Percentiles rank a stretch among this genome's conserved stretches.
Conservation (phyloP, 2,797 vertebrate genomes). For the Acridotheres tristis region DNA sequence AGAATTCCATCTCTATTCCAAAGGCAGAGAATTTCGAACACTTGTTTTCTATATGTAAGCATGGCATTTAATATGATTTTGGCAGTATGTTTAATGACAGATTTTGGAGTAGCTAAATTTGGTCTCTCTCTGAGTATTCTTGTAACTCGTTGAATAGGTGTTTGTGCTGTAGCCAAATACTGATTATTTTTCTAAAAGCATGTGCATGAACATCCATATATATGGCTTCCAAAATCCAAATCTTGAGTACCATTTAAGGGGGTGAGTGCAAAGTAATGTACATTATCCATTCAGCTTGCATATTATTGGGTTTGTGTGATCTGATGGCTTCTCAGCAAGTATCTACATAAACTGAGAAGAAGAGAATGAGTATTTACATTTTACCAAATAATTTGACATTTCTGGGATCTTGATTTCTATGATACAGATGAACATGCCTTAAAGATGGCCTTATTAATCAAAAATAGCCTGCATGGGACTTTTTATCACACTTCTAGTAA, state of each 20-base stretch:
- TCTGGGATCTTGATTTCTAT: background rate
- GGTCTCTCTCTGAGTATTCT: slow-evolving; percentile 57
- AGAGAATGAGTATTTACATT: background rate
- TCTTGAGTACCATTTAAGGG: background rate
- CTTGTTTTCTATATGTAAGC: slow-evolving; percentile 58
- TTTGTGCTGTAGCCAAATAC: slow-evolving; percentile 50
- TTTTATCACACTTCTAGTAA: background rate
- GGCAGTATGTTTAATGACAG: slow-evolving; percentile 60
- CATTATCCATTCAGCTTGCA: background rate
- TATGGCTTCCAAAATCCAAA: slow-evolving; percentile 8
- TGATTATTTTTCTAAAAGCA: slow-evolving; percentile 21
- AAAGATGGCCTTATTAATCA: background rate
- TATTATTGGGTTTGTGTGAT: background rate
- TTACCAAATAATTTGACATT: background rate
- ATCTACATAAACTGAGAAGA: background rate
- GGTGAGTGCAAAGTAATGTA: background rate
- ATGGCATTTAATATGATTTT: slow-evolving; percentile 55
- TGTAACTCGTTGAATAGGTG: slow-evolving; percentile 47
- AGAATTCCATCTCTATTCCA: slow-evolving; percentile 8
- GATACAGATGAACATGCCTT: background rate
- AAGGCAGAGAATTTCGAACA: slow-evolving; percentile 3
- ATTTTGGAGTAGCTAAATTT: slow-evolving; percentile 63
- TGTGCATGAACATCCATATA: background rate
- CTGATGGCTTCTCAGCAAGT: background rate
- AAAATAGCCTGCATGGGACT: background rate